Percentiles rank a stretch among this genome's conserved stretches.
phyloP scores from a whole-genome alignment of 1,140 invertebrate species.

The Drosophila nannoptera region DNA sequence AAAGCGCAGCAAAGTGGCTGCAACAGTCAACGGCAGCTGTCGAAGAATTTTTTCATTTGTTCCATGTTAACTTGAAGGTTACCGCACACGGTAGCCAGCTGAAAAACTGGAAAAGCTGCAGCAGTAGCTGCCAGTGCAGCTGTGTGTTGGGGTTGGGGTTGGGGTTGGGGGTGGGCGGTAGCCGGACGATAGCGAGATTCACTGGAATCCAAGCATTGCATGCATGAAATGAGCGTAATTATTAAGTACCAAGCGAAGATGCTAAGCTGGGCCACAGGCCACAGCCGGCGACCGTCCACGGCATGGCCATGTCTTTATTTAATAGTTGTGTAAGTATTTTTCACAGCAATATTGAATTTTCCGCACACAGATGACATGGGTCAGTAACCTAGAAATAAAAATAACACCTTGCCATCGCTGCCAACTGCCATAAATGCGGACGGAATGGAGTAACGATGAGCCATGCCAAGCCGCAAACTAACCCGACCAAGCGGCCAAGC shows the following conservation, averaged over 20 bases:
- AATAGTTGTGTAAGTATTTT: constrained; percentile 77
- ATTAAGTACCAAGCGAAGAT: constrained; percentile 67
- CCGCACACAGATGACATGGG: constrained; percentile 76
- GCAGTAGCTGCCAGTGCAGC: neutral
- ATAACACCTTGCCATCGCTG: constrained; percentile 70
- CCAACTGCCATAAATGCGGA: constrained; percentile 74
- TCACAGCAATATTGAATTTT: constrained; percentile 78
- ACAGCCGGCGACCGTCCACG: constrained; percentile 7
- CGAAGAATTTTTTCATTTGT: constrained; percentile 74
- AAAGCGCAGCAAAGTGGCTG: constrained; percentile 44
- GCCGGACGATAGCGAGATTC: constrained; percentile 55
- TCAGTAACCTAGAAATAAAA: constrained; percentile 77
- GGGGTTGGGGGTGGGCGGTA: constrained; percentile 35
- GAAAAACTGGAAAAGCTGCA: too few species aligned
- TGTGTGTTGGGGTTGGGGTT: constrained; percentile 3
- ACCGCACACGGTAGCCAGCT: constrained; percentile 33
- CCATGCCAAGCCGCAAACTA: constrained; percentile 47
- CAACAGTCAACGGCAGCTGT: constrained; percentile 60
- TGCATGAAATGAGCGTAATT: constrained; percentile 77
- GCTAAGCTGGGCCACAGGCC: constrained; percentile 44
- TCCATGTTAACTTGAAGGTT: constrained; percentile 68
- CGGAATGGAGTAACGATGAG: constrained; percentile 57
- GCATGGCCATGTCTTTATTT: constrained; percentile 65
- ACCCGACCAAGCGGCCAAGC: constrained; percentile 44
- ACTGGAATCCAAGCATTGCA: constrained; percentile 73